These are phyloP conservation scores for Branchellion lobata DNA, from an alignment of 2,888 invertebrate genomes.

Conservation along the genomic window DNA sequence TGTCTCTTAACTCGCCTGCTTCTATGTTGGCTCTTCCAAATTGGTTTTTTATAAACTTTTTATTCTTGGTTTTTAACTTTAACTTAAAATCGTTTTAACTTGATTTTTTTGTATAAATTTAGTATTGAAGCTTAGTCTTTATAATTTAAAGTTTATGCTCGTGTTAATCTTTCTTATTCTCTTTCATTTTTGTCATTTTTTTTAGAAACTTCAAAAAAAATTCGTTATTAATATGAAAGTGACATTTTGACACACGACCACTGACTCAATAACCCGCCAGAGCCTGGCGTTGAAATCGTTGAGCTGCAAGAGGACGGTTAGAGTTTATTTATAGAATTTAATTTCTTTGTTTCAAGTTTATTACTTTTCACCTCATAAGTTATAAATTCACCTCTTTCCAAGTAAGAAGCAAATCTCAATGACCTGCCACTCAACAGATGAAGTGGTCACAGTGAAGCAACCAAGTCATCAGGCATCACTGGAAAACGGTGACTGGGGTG, in stretches of 20 bases:
- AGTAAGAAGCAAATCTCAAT: not conserved
- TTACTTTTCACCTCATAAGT: not conserved
- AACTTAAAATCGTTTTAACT: not conserved
- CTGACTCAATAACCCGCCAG: too few species aligned
- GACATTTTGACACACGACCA: too few species aligned
- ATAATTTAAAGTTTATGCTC: too few species aligned
- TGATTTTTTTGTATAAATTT: too few species aligned
- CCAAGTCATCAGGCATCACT: not conserved
- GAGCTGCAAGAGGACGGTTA: not conserved
- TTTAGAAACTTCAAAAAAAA: too few species aligned
- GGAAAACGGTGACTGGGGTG: not conserved
- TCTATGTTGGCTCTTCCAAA: too few species aligned
- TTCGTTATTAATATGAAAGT: too few species aligned
- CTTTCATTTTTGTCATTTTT: too few species aligned
- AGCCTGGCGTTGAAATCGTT: conserved; percentile 7
- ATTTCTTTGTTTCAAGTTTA: not conserved
- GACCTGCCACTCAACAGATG: not conserved
- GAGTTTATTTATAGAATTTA: not conserved
- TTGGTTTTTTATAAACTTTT: too few species aligned
- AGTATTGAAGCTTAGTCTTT: too few species aligned
- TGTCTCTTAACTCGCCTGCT: too few species aligned
- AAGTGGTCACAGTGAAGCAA: conserved; percentile 10
- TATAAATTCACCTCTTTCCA: not conserved
- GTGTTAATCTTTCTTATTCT: too few species aligned
- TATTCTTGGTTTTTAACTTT: not conserved